Conservation (phyloP, 2,113 vertebrate species). For the Elanoides forficatus region DNA sequence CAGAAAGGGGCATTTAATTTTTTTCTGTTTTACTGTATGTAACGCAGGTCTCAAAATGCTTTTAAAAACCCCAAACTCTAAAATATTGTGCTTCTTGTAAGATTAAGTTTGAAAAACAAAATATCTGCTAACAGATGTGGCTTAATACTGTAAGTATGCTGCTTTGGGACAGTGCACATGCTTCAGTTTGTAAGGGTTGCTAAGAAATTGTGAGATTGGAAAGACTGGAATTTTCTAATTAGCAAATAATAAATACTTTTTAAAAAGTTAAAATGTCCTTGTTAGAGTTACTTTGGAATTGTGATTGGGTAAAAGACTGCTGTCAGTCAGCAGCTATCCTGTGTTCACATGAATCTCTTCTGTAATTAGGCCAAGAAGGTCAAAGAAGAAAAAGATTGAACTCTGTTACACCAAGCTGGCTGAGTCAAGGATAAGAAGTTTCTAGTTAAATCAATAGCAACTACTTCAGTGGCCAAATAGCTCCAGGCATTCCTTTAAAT, state of each 20-base stretch:
- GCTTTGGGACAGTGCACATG: not conserved
- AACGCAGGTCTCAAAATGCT: not conserved
- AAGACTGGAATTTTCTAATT: not conserved
- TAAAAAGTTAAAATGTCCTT: not conserved
- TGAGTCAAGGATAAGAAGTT: not conserved
- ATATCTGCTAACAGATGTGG: not conserved
- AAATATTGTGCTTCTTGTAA: not conserved
- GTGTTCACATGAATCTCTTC: not conserved
- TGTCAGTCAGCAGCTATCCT: not conserved
- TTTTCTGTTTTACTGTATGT: not conserved
- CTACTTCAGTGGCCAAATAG: not conserved
- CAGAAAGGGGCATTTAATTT: not conserved
- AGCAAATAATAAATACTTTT: not conserved
- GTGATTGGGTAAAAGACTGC: not conserved
- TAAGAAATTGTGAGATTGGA: not conserved
- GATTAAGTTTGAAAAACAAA: not conserved
- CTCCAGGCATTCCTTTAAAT: conserved; percentile 2
- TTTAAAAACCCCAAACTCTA: not conserved
- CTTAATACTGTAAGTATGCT: not conserved
- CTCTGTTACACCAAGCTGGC: not conserved
- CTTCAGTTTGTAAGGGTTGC: not conserved
- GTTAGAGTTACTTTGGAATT: not conserved
- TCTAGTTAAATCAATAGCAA: conserved; percentile 12
- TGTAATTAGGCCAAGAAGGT: conserved; percentile 15
- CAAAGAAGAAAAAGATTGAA: not conserved